Base-by-base conservation (phyloP, 1,140 invertebrate genomes). In the Cyclina sinensis region DNA sequence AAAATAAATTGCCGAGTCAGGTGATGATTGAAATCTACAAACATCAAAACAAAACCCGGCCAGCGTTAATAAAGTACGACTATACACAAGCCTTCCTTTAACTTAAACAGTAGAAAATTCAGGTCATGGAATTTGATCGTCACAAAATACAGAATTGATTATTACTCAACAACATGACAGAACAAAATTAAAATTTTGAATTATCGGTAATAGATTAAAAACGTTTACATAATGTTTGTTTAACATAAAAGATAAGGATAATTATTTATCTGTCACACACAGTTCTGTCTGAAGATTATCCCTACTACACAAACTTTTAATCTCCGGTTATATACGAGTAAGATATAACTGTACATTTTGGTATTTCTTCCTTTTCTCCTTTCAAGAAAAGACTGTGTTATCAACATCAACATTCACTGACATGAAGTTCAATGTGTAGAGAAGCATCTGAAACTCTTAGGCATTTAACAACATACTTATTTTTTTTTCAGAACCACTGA, bases 1-100 rank as follows among this genome's bases (percentile, higher is more conserved):
- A 70, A 30, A 70, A 35, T 39, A 70, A 37, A 70, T 16, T 39
- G 65, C 65, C 35, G 65, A 70, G 32, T 70, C 35, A 39, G 65
- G 30, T 14, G 14, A 70, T 7, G 65, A 70, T 70, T 70, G 12
- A 37, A 70, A 70, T 70, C 65, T 70, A 9, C 1, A 70, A 70
- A 70, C 65, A 70, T 70, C 32, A 70, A 70, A 70, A 70, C 65
- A 70, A 27, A 27, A 70, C 24, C 7, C 3, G 5, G 16, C 32
- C 11, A 4, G 32, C 35, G 27, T 32, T 18, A 14, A 37, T 70
- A 16, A 70, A 30, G 9, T 70, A 35, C 27, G 37, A 70, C 65
- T 70, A 37, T 11, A 70, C 65, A 27, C 32, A 7, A 14, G 18
- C 2, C 0, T 27, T 70, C 32, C 32, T 30, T n/a, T 4, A n/a